Base-by-base conservation (phyloP, 2,797 vertebrate genomes). In the Meda fulgida region DNA sequence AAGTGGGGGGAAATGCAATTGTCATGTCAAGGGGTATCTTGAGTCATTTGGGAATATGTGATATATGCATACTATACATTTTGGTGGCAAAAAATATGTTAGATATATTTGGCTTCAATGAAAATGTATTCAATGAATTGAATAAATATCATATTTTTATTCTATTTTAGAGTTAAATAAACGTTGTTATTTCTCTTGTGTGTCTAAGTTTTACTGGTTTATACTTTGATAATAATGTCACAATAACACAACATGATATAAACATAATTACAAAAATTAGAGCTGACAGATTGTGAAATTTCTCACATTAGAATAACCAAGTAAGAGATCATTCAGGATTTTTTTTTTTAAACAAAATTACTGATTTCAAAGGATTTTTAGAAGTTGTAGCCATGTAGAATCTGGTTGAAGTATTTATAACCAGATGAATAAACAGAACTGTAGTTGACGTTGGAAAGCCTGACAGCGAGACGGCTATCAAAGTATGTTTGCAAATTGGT, bases 341-440 rank as follows among this genome's bases (percentile, higher is more conserved):
- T 7, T 19, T 69, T 3, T 21, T 70, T 36, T 69, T 2, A 1
- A 11, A 70, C 5, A 70, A 6, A 70, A 43, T 70, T 43, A 13
- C 38, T n/a, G 67, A 40, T 70, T 73, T 73, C 26, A 51, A 73
- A 48, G 70, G 36, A 40, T 71, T 43, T 71, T 71, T 71, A 21
- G 23, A 46, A 43, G 5, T 10, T 29, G 38, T 63, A 26, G 16
- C 26, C 36, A 63, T 66, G 78, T 10, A 83, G 8, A 75, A 18
- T 48, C 53, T 36, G 53, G 36, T 18, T 58, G 13, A 70, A 48
- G 78, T 58, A 43, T 38, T 63, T 48, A 34, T 66, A 38, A 58
- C 11, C 46, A 23, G 19, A 26, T 51, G 60, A 70, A 84, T 40
- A 40, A 11, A 70, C 14, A n/a, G 13, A 5, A 31, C 11, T 69